Conservation (phyloP, 2,888 invertebrate genomes). For the Rotaria macrura region DNA sequence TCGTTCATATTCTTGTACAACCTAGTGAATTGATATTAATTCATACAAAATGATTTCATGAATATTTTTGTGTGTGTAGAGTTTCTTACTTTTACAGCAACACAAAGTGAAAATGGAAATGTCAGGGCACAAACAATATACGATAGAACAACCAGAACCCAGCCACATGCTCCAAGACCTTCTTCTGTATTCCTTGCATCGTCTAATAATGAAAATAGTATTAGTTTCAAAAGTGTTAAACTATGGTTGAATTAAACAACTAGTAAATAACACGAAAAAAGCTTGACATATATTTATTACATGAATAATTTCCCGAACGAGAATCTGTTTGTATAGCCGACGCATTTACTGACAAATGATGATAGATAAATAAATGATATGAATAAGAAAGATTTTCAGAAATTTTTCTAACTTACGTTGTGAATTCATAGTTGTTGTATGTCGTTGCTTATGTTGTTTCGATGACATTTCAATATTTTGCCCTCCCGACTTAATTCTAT, state of each 20-base stretch:
- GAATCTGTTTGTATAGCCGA: not conserved
- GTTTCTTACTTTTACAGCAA: constrained; percentile 27
- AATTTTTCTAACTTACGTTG: not conserved
- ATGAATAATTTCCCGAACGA: too few relatives aligned
- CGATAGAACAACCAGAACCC: not conserved
- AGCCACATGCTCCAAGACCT: constrained; percentile 19
- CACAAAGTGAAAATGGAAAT: constrained; percentile 13
- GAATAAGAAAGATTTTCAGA: not conserved
- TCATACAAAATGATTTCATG: too few relatives aligned
- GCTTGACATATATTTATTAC: too few relatives aligned
- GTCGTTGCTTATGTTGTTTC: not conserved
- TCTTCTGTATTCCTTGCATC: not conserved
- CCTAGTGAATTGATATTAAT: not conserved
- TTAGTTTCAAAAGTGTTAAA: too few relatives aligned
- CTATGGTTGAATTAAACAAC: too few relatives aligned
- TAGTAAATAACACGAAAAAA: too few relatives aligned
- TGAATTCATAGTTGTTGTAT: not conserved
- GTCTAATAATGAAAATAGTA: too few relatives aligned
- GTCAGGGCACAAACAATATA: constrained; percentile 20
- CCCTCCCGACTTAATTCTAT: not conserved
- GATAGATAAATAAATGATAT: not conserved
- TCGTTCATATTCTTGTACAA: constrained; percentile 76
- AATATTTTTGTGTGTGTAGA: too few relatives aligned
- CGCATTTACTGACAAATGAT: not conserved
- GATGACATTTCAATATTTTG: not conserved